phyloP scores from a whole-genome alignment of 37 sponge, comb jelly and placozoan species.

The Chondrilla cf. caribensis region DNA sequence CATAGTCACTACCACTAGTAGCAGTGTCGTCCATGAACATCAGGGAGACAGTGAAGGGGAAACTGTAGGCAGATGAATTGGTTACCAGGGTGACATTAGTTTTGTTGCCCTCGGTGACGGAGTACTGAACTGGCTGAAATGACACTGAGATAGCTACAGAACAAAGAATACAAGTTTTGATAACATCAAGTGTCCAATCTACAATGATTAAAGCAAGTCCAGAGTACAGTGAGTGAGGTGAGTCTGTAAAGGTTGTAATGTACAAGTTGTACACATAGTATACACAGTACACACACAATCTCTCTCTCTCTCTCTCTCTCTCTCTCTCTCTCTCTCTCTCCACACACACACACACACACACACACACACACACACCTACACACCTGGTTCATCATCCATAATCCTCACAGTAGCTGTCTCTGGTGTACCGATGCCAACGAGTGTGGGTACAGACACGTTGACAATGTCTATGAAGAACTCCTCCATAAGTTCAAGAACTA shows the following conservation, averaged over 20 bases:
- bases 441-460: neutral
- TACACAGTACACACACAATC: too few relatives aligned
- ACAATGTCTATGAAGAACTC: neutral
- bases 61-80: neutral
- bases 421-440: neutral
- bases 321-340: too few relatives aligned
- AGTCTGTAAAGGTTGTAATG: too few relatives aligned
- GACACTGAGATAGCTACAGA: neutral
- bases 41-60: constrained; percentile 11
- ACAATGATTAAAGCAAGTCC: too few relatives aligned
- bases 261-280: too few relatives aligned
- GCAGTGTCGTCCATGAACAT: neutral
- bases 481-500: neutral
- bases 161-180: too few relatives aligned
- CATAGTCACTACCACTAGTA: neutral
- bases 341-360: neutral
- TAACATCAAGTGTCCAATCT: too few relatives aligned
- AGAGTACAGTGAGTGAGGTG: neutral
- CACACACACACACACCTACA: neutral
- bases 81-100: neutral
- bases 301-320: too few relatives aligned
- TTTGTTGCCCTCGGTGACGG: neutral
- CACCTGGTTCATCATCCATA: neutral
- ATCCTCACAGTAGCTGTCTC: constrained; percentile 7
- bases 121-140: neutral